Conservation (phyloP, 2,797 vertebrate genomes). For the Lycodopsis pacificus region DNA sequence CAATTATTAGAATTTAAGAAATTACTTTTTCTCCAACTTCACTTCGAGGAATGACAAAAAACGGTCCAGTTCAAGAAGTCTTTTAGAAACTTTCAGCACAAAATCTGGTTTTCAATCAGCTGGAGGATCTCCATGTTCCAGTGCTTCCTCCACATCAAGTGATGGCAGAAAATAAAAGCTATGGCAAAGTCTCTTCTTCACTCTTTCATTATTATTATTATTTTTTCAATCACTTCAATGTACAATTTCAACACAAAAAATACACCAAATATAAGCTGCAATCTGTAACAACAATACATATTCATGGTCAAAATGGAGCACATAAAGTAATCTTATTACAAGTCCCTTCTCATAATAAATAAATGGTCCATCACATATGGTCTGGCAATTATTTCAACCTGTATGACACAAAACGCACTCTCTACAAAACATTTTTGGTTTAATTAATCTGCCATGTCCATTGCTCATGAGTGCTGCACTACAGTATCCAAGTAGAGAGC, state of each 20-base stretch:
- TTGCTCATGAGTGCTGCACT: background rate
- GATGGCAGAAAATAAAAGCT: background rate
- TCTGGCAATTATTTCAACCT: background rate
- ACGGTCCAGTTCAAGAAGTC: background rate
- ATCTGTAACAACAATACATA: background rate
- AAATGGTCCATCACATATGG: background rate
- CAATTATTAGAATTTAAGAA: constrained; percentile 28
- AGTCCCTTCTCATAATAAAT: background rate
- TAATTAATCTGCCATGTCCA: too few relatives aligned
- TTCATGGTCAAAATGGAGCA: background rate
- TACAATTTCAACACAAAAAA: background rate
- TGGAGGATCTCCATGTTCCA: constrained; percentile 1
- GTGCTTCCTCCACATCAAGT: background rate
- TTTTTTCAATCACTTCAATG: background rate
- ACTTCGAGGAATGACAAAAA: constrained; percentile 9
- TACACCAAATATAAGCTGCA: background rate
- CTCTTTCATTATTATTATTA: background rate
- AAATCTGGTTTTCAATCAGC: constrained; percentile 1
- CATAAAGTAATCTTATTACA: background rate
- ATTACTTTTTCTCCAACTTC: constrained; percentile 23
- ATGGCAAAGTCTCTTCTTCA: background rate
- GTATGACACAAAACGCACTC: background rate
- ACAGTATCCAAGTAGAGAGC: too few relatives aligned
- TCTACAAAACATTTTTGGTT: too few relatives aligned
- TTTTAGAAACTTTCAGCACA: background rate